These are phyloP conservation scores for Hemicentrotus pulcherrimus DNA, from an alignment of 35 echinoderm and acorn worm species.

Conservation along the genomic window DNA sequence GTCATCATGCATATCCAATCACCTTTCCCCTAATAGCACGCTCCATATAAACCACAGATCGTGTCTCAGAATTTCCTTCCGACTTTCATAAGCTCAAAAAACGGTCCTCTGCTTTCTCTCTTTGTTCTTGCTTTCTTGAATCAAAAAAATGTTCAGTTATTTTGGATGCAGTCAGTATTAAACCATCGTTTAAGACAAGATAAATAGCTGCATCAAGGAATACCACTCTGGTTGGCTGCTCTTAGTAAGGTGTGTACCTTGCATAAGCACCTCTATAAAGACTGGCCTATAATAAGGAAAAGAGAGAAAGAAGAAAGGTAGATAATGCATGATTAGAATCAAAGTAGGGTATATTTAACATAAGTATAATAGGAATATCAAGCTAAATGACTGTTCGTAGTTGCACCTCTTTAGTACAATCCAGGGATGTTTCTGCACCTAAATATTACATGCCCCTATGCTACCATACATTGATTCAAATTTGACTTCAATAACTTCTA, in stretches of 20 bases:
- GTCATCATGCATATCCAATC: background rate
- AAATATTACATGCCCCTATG: too few species aligned
- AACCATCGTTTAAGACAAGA: background rate
- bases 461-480: too few species aligned
- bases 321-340: background rate
- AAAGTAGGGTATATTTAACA: background rate
- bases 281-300: slow-evolving; percentile 44
- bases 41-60: background rate
- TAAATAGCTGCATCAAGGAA: background rate
- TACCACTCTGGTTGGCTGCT: background rate
- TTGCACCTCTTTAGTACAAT: too few species aligned
- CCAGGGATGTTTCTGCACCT: too few species aligned
- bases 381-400: background rate
- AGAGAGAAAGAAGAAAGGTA: background rate
- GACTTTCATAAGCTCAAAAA: background rate
- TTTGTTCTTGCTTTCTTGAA: slow-evolving; percentile 6
- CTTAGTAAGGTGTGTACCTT: slow-evolving; percentile 71
- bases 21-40: background rate
- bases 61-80: background rate
- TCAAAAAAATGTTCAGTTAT: slow-evolving; percentile 7
- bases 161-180: background rate
- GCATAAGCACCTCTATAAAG: slow-evolving; percentile 70
- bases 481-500: too few species aligned
- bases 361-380: background rate
- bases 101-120: background rate